Base-by-base conservation (phyloP, 2,888 invertebrate genomes). In the Tortricodes alternella region DNA sequence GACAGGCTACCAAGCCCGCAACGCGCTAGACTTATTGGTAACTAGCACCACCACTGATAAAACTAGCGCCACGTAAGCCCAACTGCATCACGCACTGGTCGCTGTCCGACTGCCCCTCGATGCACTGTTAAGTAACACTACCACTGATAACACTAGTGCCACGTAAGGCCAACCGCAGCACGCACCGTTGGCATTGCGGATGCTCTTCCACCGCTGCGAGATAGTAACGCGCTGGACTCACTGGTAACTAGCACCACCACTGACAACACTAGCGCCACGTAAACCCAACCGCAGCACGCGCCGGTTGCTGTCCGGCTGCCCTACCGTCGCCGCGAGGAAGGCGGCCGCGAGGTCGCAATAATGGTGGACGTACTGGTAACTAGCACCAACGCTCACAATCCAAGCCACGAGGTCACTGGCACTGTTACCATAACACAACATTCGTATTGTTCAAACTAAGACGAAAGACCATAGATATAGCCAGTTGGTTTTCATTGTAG, bases 91-190 rank as follows among this genome's bases (percentile, higher is more conserved):
- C 24, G 9, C 24, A 9, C 24, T 3, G 24, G 24, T 24, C 24
- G 7, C 24, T 24, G 8, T 8, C 24, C 24, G 1, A 9, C 24
- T 24, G 8, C 27, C 9, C n/a, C 3, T 9, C 24, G 9, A 1
- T 4, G 9, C 9, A 3, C 27, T 3, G 9, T 8, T 27, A 27
- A n/a, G 8, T 27, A 9, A 9, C 8, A 3, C n/a, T 2, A 4
- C 44, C 21, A 46, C 24, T 43, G 24, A 8, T 1, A 8, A 13
- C 7, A 18, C 19, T 7, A 13, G 7, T 6, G 99, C 67, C 99
- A 99, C 94, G 98, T 99, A 80, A 99, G 98, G 93, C 97, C 79
- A 99, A 98, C 92, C 94, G 99, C 76, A 98, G 97, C 91, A 97
- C 98, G 41, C 99, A 99, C 91, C 95, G 99, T 78, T 98, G 98